Evolutionary conservation across 2,113 vertebrate genomes (phyloP), one percentile per base, ranked within the genome.

Genomic region (Perca fluviatilis): DNA sequence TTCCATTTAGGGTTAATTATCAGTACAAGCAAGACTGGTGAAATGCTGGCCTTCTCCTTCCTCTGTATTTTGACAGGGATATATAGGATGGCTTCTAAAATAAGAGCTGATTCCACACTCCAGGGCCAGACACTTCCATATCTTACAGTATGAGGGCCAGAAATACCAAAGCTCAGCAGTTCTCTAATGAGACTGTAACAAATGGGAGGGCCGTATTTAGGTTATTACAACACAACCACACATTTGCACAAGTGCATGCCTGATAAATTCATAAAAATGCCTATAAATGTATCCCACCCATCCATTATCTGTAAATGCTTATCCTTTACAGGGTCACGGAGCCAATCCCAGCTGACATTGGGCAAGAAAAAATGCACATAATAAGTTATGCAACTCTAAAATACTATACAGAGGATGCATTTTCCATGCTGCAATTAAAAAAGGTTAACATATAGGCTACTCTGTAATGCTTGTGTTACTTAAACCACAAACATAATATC

Each of bases 91-190:
- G 77, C 83, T 90, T 67, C 87, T 88, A 91, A 90, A 94, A 91
- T 92, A 94, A 91, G 77, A 91, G 91, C 91, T 90, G 91, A 92
- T 81, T 94, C 86, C 83, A 91, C 91, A 93, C 82, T 92, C 82
- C 60, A 27, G 67, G 58, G 76, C 58, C 66, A 87, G 75, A 88
- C 85, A 89, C 88, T 89, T 93, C 87, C 86, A 90, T 91, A 83
- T 90, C 85, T 93, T 88, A 90, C 85, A 89, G 83, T 79, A 77
- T 76, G 86, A 86, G 77, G 74, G 88, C 85, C 57, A 86, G 53
- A 92, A 92, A 93, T 92, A 80, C 89, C 79, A 83, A 79, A 81
- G 80, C 88, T 92, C 92, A 90, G 92, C 89, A 92, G 82, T 91
- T 93, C 86, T 77, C 82, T 86, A 91, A 92, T 90, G 82, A 91